These are phyloP conservation scores for Megaceryle maxima DNA, from an alignment of 2,113 vertebrate genomes.

Conservation along the genomic window DNA sequence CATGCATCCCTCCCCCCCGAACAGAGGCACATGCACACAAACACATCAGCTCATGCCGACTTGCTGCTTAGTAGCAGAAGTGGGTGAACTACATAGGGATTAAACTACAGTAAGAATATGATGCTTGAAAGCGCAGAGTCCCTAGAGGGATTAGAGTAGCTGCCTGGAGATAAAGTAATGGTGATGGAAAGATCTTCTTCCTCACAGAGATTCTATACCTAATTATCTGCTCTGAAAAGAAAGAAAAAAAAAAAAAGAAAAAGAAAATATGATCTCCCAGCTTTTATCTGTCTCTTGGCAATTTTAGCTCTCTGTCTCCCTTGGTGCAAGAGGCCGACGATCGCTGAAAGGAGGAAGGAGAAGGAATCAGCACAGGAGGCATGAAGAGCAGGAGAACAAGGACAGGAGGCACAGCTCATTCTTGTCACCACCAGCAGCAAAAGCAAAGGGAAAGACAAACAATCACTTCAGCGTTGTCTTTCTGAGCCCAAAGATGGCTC, in stretches of 20 bases:
- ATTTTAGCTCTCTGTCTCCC: neutral
- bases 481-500: neutral
- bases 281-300: conserved; percentile 39
- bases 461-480: neutral
- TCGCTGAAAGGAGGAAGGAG: neutral
- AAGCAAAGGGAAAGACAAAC: neutral
- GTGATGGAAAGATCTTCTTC: conserved; percentile 48
- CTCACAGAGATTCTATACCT: conserved; percentile 31
- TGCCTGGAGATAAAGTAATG: conserved; percentile 41
- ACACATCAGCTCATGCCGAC: neutral
- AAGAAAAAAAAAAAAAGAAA: neutral
- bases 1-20: rapidly evolving
- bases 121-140: neutral
- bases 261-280: neutral
- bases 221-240: conserved; percentile 1
- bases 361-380: neutral
- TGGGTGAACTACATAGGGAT: conserved; percentile 54
- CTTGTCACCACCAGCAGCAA: neutral
- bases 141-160: conserved; percentile 46
- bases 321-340: neutral
- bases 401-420: neutral
- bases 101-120: neutral
- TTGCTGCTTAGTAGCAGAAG: conserved; percentile 34
- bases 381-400: neutral
- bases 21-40: neutral